Conservation (phyloP, 1,140 invertebrate genomes). For the Heliconius melpomene region DNA sequence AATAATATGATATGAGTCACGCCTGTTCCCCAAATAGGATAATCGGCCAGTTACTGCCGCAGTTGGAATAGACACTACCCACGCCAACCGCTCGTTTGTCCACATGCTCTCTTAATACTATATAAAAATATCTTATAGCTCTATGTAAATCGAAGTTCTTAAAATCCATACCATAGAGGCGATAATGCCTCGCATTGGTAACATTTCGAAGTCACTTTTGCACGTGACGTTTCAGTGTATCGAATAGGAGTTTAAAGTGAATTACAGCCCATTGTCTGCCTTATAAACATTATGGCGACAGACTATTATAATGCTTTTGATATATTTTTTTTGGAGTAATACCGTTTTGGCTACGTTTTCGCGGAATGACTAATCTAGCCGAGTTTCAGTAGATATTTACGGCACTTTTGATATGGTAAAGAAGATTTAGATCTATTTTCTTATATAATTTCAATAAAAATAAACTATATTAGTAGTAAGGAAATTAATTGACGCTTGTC, state of each 20-base stretch:
- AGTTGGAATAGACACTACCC: conserved; percentile 70
- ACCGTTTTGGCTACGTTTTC: background rate
- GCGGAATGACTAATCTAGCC: background rate
- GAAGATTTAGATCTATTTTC: background rate
- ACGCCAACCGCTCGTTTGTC: conserved; percentile 76
- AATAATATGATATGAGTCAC: conserved; percentile 47
- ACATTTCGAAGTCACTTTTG: background rate
- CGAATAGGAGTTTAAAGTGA: conserved; percentile 21
- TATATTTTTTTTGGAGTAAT: background rate
- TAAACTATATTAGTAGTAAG: no score
- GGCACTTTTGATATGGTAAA: no score
- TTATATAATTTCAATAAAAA: background rate
- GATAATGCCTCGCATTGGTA: background rate
- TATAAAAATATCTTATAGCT: conserved; percentile 40
- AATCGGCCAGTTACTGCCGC: conserved; percentile 65
- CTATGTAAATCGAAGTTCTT: conserved; percentile 1
- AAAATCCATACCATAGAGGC: background rate
- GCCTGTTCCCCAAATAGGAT: conserved; percentile 66
- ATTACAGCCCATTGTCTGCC: conserved; percentile 21
- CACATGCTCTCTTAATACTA: conserved; percentile 58
- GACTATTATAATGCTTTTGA: conserved; percentile 20
- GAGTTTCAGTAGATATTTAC: background rate
- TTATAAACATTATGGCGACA: conserved; percentile 19
- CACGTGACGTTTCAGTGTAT: conserved; percentile 12
- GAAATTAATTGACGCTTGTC: no score